phyloP scores from a whole-genome alignment of 2,113 vertebrate genomes.

The Callospermophilus lateralis region DNA sequence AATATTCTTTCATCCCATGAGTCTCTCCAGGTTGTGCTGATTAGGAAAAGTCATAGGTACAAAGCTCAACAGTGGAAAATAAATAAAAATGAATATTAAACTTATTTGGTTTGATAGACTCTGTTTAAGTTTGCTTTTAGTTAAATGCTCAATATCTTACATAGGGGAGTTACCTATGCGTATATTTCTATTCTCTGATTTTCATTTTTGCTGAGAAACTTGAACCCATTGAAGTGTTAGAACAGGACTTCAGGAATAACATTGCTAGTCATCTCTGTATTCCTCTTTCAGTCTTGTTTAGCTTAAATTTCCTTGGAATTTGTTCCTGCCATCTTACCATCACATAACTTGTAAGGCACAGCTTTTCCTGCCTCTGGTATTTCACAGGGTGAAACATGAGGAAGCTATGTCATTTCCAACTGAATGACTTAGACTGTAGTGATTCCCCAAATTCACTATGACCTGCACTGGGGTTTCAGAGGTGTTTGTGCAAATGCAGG shows the following conservation, averaged over 20 bases:
- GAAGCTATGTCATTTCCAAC: background rate
- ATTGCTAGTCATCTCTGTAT: background rate
- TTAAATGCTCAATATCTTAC: background rate
- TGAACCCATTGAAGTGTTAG: background rate
- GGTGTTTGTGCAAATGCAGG: background rate
- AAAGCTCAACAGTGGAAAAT: background rate
- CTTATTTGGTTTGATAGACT: conserved; percentile 10
- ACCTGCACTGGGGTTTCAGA: background rate
- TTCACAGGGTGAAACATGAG: background rate
- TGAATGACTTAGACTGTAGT: background rate
- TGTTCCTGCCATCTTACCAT: background rate
- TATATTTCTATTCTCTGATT: background rate
- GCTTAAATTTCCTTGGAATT: background rate
- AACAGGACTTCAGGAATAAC: background rate
- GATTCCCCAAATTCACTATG: background rate
- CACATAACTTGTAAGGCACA: background rate
- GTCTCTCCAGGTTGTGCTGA: background rate
- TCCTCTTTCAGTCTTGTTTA: background rate
- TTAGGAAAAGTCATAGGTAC: background rate
- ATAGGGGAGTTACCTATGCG: background rate
- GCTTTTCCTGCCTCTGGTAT: background rate
- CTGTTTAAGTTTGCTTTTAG: conserved; percentile 1
- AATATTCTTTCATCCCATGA: background rate
- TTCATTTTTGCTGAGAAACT: background rate
- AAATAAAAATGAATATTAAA: background rate